Percentiles rank a stretch among this genome's conserved stretches.
Evolutionary conservation across 2,888 invertebrate genomes (phyloP).

Genomic region (Brenthis daphne): DNA sequence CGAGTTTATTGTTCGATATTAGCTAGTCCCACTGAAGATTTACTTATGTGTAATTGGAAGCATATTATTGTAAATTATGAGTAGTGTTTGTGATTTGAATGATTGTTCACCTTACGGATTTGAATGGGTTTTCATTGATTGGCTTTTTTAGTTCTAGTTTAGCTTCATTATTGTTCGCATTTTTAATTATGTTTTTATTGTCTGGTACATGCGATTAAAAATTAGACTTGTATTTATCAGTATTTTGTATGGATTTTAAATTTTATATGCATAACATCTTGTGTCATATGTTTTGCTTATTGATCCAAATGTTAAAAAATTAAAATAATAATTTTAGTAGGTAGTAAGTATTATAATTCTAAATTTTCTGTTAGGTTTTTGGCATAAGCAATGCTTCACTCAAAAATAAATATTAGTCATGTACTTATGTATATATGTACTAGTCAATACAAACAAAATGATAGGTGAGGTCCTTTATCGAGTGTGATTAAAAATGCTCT

Average conservation of each 20-base stretch:
- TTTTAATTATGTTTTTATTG: constrained; percentile 17
- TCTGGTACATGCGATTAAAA: constrained; percentile 11
- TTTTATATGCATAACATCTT: too few species aligned
- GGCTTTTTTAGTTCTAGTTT: constrained; percentile 3
- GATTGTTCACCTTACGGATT: constrained; percentile 16
- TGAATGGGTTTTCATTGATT: constrained; percentile 17
- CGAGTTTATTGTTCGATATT: not conserved
- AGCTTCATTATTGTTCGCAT: constrained; percentile 14
- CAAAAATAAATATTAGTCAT: too few species aligned
- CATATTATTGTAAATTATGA: constrained; percentile 13
- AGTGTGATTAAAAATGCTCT: constrained; percentile 8
- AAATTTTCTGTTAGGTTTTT: too few species aligned
- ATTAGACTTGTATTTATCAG: not conserved
- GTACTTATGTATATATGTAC: too few species aligned
- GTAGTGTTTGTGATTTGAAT: constrained; percentile 18
- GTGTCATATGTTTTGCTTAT: too few species aligned
- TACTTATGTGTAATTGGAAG: not conserved
- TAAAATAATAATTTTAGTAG: too few species aligned
- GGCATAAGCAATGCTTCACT: too few species aligned
- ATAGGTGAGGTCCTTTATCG: not conserved
- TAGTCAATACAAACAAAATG: not conserved
- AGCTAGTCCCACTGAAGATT: not conserved
- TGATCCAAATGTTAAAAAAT: too few species aligned
- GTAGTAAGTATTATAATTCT: too few species aligned
- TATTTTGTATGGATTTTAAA: too few species aligned